These are phyloP conservation scores for Drosophila mauritiana DNA, from an alignment of 1,140 invertebrate genomes.

Conservation along the genomic window DNA sequence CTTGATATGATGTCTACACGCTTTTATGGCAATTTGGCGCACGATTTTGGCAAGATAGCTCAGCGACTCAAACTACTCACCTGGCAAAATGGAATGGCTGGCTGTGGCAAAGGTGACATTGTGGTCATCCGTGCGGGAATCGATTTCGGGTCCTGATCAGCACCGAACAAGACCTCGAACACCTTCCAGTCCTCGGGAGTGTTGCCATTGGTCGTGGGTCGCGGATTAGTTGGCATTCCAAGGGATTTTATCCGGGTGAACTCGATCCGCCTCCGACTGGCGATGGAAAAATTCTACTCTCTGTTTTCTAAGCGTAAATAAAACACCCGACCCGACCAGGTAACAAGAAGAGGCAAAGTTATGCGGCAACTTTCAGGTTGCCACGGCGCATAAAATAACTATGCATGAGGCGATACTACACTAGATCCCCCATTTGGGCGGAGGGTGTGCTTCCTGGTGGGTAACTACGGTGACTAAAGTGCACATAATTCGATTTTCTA, in stretches of 20 bases:
- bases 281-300: constrained; percentile 35
- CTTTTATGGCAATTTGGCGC: constrained; percentile 68
- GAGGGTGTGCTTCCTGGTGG: constrained; percentile 1
- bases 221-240: constrained; percentile 60
- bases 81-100: constrained; percentile 6
- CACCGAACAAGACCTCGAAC: constrained; percentile 87
- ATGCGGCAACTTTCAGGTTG: constrained; percentile 53
- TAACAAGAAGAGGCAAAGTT: constrained; percentile 42
- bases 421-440: neutral
- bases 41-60: constrained; percentile 55
- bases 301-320: constrained; percentile 65
- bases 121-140: neutral
- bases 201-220: constrained; percentile 82
- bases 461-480: constrained; percentile 62
- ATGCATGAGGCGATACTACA: constrained; percentile 33
- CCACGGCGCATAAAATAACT: constrained; percentile 73
- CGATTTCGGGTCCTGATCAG: constrained; percentile 1
- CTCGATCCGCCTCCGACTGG: constrained; percentile 22
- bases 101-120: constrained; percentile 19
- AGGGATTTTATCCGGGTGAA: constrained; percentile 7
- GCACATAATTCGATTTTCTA: constrained; percentile 53
- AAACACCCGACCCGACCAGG: constrained; percentile 26
- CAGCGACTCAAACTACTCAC: constrained; percentile 38
- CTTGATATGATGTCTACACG: constrained; percentile 21
- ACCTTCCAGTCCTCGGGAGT: constrained; percentile 88